Percentiles rank a stretch among this genome's conserved stretches.
Evolutionary conservation across 2,888 invertebrate species (phyloP).

Genomic region (Drosophila borborema): DNA sequence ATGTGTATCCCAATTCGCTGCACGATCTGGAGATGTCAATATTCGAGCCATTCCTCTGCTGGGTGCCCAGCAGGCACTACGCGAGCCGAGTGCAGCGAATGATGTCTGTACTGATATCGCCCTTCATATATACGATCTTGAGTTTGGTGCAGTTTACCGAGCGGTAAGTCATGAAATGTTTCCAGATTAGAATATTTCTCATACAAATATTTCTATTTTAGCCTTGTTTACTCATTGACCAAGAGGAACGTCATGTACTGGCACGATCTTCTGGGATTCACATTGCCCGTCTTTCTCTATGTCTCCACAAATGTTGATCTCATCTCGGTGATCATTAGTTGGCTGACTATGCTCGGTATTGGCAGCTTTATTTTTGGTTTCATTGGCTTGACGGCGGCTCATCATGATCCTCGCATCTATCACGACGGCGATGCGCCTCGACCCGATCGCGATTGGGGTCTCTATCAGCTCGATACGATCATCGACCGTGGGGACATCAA

Average conservation of each 20-base stretch:
- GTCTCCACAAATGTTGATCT: constrained; percentile 69
- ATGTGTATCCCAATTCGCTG: constrained; percentile 91
- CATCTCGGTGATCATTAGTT: constrained; percentile 78
- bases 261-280: constrained; percentile 84
- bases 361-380: constrained; percentile 87
- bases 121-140: constrained; percentile 75
- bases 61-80: constrained; percentile 86
- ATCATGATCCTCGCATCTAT: constrained; percentile 91
- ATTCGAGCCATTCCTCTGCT: constrained; percentile 89
- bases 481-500: constrained; percentile 89
- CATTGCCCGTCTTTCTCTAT: constrained; percentile 84
- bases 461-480: constrained; percentile 90
- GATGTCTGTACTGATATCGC: constrained; percentile 86
- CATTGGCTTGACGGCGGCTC: constrained; percentile 90
- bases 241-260: constrained; percentile 70
- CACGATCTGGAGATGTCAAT: constrained; percentile 90
- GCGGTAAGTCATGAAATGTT: constrained; percentile 47
- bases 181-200: not conserved
- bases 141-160: constrained; percentile 47
- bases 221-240: constrained; percentile 57
- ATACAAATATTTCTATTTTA: not conserved
- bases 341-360: constrained; percentile 86
- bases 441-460: constrained; percentile 89
- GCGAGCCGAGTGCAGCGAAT: constrained; percentile 86
- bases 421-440: constrained; percentile 90